Evolutionary conservation across 1,140 invertebrate species (phyloP), one percentile per base, ranked within the genome.

Genomic region (Aphaenogaster floridana): DNA sequence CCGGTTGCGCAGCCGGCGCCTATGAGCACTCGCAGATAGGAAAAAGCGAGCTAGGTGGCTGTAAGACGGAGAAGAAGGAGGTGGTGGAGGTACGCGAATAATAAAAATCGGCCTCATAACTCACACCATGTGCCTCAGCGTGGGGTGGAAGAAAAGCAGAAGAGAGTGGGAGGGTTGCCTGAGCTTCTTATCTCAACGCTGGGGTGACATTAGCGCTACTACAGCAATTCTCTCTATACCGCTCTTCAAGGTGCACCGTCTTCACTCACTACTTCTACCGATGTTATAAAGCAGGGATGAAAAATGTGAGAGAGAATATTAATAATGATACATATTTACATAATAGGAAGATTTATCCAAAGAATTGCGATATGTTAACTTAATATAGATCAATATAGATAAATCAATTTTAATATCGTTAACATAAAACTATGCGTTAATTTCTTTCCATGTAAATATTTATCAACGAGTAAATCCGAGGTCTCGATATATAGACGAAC

Each of bases 61-160:
- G 79, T 61, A 74, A 69, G 86, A 74, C 54, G 80, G 69, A 61
- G 57, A 64, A 52, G 66, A 64, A 86, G 69, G 86, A 77, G 54
- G 61, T 84, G 86, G 86, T 74, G 89, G 92, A 91, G 88, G 88
- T 81, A 83, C 89, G 93, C 93, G 95, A 95, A 95, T 95, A 95
- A 95, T 95, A 95, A 95, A 95, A 95, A 95, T 95, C 93, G 92
- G 91, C 90, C 86, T 91, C 94, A 93, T 95, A 95, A 95, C 83
- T 95, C 95, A 95, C 91, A 89, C 92, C 93, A 92, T 92, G 93
- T 93, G 92, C 88, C 77, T 90, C 63, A 87, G 88, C 74, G 93
- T 61, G 91, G 94, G 93, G 90, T 93, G 94, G 92, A 93, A 85
- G 80, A 77, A 80, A 79, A 86, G 77, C 85, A n/a, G 28, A 68